Percentiles rank a stretch among this genome's conserved stretches.
phyloP scores from a whole-genome alignment of 2,113 vertebrate species.

The Barbus barbus region DNA sequence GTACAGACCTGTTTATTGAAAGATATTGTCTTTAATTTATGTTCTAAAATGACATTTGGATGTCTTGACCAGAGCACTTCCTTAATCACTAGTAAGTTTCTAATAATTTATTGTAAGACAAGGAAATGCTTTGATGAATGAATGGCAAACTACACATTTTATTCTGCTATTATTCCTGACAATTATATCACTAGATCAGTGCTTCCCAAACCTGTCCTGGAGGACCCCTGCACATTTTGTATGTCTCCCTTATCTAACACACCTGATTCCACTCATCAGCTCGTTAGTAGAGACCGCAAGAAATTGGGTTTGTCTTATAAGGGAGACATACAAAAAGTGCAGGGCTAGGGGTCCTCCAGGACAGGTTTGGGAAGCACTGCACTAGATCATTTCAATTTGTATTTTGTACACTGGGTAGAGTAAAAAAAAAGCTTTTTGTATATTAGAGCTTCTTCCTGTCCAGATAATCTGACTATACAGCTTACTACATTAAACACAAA shows the following conservation, averaged over 20 bases:
- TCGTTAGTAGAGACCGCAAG: too few species aligned
- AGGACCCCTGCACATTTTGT: too few species aligned
- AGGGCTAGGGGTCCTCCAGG: too few species aligned
- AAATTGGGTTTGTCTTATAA: too few species aligned
- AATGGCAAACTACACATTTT: background rate
- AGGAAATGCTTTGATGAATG: slow-evolving; percentile 10
- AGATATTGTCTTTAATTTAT: slow-evolving; percentile 25
- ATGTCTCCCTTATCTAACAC: too few species aligned
- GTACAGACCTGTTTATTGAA: background rate
- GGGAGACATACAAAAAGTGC: too few species aligned
- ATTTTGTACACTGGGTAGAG: slow-evolving; percentile 28
- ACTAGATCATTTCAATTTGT: background rate
- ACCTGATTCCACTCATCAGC: too few species aligned
- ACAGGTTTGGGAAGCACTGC: too few species aligned
- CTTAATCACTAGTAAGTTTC: slow-evolving; percentile 23
- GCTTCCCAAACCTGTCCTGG: too few species aligned
- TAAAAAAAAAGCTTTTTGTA: slow-evolving; percentile 5
- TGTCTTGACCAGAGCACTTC: slow-evolving; percentile 24
- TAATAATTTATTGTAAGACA: slow-evolving; percentile 37
- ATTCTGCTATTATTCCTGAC: background rate
- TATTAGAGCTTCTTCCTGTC: background rate
- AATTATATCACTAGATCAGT: background rate
- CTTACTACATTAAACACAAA: background rate
- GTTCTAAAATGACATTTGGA: slow-evolving; percentile 23
- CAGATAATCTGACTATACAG: background rate